Percentiles rank a stretch among this genome's conserved stretches.
phyloP scores from a whole-genome alignment of 2,888 invertebrate species.

The Caenorhabditis auriculariae region DNA sequence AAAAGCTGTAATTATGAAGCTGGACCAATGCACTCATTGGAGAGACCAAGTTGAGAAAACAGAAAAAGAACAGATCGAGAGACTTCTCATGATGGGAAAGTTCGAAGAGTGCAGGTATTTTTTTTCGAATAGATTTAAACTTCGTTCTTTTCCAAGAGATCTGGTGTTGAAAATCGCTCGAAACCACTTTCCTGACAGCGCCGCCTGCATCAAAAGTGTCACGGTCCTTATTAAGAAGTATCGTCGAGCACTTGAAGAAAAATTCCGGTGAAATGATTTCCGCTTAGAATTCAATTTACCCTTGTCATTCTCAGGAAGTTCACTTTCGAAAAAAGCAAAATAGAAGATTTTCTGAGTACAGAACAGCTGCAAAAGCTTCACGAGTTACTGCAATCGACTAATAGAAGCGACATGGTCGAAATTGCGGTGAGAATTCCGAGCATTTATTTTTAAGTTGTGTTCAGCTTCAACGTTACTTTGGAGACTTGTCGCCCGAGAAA shows the following conservation, averaged over 20 bases:
- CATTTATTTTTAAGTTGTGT: not conserved
- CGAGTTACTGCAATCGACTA: conserved; percentile 15
- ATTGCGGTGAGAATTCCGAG: conserved; percentile 21
- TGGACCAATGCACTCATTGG: conserved; percentile 37
- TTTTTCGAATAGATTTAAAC: not conserved
- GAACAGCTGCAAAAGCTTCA: conserved; percentile 27
- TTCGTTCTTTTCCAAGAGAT: conserved; percentile 6
- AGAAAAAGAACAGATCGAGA: conserved; percentile 13
- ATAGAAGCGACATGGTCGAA: conserved; percentile 19
- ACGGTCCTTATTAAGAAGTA: conserved; percentile 10
- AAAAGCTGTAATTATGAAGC: conserved; percentile 9
- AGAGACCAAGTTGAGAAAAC: conserved; percentile 6
- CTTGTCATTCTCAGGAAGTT: not conserved
- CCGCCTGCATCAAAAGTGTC: conserved; percentile 11
- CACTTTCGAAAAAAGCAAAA: not conserved
- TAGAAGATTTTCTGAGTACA: conserved; percentile 22
- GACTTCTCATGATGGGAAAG: conserved; percentile 17
- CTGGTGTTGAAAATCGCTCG: conserved; percentile 7
- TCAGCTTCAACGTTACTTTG: not conserved
- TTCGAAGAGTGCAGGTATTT: conserved; percentile 23
- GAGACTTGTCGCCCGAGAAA: conserved; percentile 7
- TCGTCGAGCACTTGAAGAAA: conserved; percentile 1
- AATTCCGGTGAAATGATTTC: conserved; percentile 5
- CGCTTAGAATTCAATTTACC: not conserved
- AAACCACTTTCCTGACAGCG: conserved; percentile 4